Evolutionary conservation across 2,113 vertebrate species (phyloP).

Genomic region (Myiozetetes cayanensis): DNA sequence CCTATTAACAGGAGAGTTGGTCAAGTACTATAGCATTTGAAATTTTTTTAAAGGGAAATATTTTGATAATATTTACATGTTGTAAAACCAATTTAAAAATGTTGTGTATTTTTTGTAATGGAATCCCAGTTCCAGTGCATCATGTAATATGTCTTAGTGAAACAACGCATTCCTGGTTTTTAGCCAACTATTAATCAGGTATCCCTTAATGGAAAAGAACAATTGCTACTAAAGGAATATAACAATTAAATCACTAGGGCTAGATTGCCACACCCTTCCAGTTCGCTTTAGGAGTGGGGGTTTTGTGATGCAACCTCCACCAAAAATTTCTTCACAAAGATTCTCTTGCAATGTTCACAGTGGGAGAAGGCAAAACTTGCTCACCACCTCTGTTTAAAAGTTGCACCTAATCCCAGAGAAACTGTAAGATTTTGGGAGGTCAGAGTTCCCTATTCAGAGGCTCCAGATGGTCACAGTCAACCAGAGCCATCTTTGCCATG

Average conservation of each 20-base stretch:
- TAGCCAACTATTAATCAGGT: neutral
- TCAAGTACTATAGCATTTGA: neutral
- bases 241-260: neutral
- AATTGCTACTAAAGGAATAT: neutral
- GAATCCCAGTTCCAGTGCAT: neutral
- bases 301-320: neutral
- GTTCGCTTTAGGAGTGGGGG: neutral
- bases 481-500: neutral
- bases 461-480: neutral
- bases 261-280: neutral
- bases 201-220: neutral
- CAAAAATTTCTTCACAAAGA: neutral
- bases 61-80: neutral
- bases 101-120: neutral
- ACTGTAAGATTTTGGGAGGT: neutral
- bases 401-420: neutral
- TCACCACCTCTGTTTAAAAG: neutral
- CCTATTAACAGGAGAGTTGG: neutral
- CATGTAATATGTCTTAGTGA: neutral
- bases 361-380: neutral
- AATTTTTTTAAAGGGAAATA: neutral
- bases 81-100: neutral
- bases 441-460: neutral
- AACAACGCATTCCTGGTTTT: neutral
- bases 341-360: neutral